These are phyloP conservation scores for Pterostichus niger DNA, from an alignment of 2,888 invertebrate genomes.

Conservation along the genomic window DNA sequence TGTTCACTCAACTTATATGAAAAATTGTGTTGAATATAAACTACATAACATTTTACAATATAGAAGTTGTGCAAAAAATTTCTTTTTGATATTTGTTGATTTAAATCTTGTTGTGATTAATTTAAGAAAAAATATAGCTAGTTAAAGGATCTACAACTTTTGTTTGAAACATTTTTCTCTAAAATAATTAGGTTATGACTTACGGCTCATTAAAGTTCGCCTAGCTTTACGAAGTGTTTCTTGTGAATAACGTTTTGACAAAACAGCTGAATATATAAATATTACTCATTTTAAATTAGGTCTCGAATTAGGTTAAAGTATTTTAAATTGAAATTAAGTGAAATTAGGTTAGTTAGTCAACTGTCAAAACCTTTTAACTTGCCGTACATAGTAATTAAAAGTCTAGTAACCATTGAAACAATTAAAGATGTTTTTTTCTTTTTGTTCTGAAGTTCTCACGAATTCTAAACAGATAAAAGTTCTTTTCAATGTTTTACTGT, in stretches of 20 bases:
- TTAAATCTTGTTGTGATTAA: not conserved
- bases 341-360: constrained; percentile 5
- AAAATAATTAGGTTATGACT: no score
- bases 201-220: no score
- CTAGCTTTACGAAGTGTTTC: no score
- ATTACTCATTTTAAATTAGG: not conserved
- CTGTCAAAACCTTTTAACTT: not conserved
- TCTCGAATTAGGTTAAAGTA: not conserved
- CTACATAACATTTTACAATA: no score
- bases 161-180: no score
- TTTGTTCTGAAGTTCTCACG: not conserved
- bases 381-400: not conserved
- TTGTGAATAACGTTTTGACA: no score
- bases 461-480: not conserved
- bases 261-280: not conserved
- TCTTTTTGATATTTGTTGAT: not conserved
- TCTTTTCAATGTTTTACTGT: constrained; percentile 12
- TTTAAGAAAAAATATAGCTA: no score
- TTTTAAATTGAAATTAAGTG: not conserved
- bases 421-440: not conserved
- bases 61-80: not conserved
- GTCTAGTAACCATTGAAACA: not conserved
- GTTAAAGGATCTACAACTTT: no score
- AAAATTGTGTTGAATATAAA: no score
- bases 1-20: no score